A percentile compares a stretch with the other conserved stretches of the same genome.
These are phyloP conservation scores for Coilia nasus DNA, from an alignment of 2,797 vertebrate species.

Conservation along the genomic window DNA sequence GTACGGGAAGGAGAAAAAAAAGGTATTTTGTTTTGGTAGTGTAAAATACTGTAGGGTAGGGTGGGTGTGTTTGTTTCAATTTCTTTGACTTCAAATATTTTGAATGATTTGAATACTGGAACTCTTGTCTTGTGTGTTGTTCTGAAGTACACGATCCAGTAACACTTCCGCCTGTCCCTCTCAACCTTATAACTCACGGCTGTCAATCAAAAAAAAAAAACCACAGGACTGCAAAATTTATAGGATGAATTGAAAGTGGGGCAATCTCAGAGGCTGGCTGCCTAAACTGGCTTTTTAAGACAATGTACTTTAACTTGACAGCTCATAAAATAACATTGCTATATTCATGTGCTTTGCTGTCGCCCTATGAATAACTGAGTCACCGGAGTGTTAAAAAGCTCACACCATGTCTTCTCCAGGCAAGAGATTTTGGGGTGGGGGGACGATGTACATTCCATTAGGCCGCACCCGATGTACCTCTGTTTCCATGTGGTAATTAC, in stretches of 20 bases:
- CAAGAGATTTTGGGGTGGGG: background rate
- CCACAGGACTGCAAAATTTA: conserved; percentile 8
- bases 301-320: conserved; percentile 28
- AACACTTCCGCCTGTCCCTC: background rate
- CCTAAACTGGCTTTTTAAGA: conserved; percentile 24
- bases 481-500: conserved; percentile 24
- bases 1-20: background rate
- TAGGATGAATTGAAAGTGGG: conserved; percentile 18
- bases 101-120: conserved; percentile 25
- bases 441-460: conserved; percentile 11
- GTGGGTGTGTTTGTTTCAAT: conserved; percentile 20
- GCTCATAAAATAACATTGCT: conserved; percentile 26
- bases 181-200: conserved; percentile 11
- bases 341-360: conserved; percentile 25
- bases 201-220: conserved; percentile 20
- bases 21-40: background rate
- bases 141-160: conserved; percentile 17
- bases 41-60: conserved; percentile 16
- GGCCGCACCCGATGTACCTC: conserved; percentile 1
- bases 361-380: conserved; percentile 18
- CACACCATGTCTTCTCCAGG: background rate
- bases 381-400: conserved; percentile 7
- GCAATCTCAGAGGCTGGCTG: conserved; percentile 10
- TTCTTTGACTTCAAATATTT: conserved; percentile 12
- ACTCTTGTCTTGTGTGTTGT: conserved; percentile 19